Evolutionary conservation across 1,140 invertebrate genomes (phyloP), one percentile per base, ranked within the genome.

Genomic region (Lasioglossum baleicum): DNA sequence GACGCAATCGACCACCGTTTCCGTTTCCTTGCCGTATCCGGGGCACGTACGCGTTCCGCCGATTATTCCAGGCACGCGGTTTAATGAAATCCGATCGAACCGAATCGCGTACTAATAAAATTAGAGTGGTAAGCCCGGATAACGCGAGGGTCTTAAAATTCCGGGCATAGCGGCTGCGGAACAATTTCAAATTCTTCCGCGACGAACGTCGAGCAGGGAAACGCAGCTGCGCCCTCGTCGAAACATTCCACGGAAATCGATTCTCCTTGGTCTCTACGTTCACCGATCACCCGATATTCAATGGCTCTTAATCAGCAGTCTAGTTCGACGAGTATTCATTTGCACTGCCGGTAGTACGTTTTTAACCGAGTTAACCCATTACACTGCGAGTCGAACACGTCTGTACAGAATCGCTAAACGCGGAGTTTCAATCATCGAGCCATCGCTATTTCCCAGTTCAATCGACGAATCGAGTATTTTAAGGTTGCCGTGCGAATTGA

Each of bases 121-220:
- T 81, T 83, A 79, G 84, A 58, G 65, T 53, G 68, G 20, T 6
- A 53, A 77, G 75, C 70, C 67, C 40, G 61, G 69, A 73, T 75
- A 85, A 56, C 22, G n/a, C 31, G 26, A n/a, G 48, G 56, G 48
- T 77, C 81, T 83, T 80, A 77, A 86, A 86, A 86, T 86, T 86
- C 81, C 85, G 13, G 56, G 68, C 81, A 83, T 83, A 78, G 70
- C 84, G 17, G 58, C 68, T 17, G 40, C 48, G 67, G 64, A 86
- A 86, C 78, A 83, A 87, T 87, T 86, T 87, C 17, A 26, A 87
- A 87, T 83, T 81, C 80, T 88, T 84, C 71, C 75, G 26, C 56
- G 61, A 20, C 72, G 72, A 60, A 71, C 60, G 71, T 44, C 31
- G 56, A 73, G 51, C 80, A 8, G 75, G 65, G 65, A 61, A 76